phyloP scores from a whole-genome alignment of 2,113 vertebrate genomes.

The Scalopus aquaticus region DNA sequence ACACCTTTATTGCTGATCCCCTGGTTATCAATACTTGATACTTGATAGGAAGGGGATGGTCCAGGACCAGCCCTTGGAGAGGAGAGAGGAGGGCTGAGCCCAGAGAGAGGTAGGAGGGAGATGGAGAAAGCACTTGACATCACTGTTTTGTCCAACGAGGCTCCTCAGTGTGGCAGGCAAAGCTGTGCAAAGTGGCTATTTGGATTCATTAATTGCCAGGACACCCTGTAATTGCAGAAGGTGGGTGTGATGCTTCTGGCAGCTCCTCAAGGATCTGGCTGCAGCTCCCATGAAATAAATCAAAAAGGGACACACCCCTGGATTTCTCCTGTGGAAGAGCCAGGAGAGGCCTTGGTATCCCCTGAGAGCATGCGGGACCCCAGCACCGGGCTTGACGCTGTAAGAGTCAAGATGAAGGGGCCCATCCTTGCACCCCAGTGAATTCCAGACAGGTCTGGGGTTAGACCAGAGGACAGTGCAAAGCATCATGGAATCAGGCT shows the following conservation, averaged over 20 bases:
- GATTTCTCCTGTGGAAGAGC: not conserved
- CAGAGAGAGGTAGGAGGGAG: no score
- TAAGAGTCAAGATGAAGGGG: not conserved
- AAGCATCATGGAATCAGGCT: not conserved
- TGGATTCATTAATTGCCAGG: not conserved
- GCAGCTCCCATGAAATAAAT: not conserved
- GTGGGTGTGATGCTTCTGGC: not conserved
- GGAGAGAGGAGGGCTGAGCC: not conserved
- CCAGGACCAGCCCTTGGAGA: not conserved
- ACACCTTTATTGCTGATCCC: not conserved
- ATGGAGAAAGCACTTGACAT: no score
- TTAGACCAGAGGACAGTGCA: not conserved
- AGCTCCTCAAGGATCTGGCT: not conserved
- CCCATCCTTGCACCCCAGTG: not conserved
- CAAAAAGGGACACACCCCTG: no score
- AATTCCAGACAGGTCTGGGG: not conserved
- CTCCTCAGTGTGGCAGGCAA: not conserved
- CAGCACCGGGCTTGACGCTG: rapidly evolving
- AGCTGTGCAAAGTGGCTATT: not conserved
- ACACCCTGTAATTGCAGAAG: not conserved
- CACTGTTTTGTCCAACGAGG: not conserved
- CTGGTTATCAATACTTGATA: not conserved
- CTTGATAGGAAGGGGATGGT: no score
- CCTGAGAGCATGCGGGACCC: not conserved
- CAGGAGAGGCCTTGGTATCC: not conserved